Conservation (phyloP, 2,888 invertebrate species). For the Ormyrus nitidulus region DNA sequence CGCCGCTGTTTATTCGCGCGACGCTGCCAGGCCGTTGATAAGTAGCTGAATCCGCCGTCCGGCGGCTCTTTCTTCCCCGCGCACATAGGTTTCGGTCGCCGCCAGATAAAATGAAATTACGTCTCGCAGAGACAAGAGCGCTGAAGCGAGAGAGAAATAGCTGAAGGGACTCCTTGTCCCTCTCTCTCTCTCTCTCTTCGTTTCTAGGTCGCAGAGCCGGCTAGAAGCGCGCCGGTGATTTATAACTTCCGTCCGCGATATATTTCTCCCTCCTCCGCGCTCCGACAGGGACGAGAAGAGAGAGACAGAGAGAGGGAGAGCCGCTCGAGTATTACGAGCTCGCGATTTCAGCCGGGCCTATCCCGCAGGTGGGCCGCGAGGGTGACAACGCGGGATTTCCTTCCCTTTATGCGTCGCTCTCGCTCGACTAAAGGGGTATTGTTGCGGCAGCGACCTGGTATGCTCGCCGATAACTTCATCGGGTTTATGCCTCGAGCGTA, state of each 20-base stretch:
- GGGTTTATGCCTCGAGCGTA: neutral
- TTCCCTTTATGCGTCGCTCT: neutral
- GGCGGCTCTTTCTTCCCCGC: neutral
- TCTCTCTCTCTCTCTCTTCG: constrained; percentile 4
- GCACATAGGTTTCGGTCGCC: constrained; percentile 47
- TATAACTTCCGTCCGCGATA: constrained; percentile 65
- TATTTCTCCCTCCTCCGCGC: constrained; percentile 58
- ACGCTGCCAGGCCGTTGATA: constrained; percentile 9
- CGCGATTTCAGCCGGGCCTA: constrained; percentile 50
- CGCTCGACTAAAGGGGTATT: neutral
- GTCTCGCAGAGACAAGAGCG: constrained; percentile 47
- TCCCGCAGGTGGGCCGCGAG: too few relatives aligned
- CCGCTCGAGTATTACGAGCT: constrained; percentile 53
- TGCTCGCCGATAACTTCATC: constrained; percentile 31
- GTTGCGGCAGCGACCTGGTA: neutral
- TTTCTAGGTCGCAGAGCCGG: constrained; percentile 64
- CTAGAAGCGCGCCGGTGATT: constrained; percentile 61
- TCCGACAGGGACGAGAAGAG: neutral
- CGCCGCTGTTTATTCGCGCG: constrained; percentile 18
- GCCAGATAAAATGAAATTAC: constrained; percentile 67
- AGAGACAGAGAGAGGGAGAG: constrained; percentile 4
- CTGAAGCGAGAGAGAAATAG: constrained; percentile 40
- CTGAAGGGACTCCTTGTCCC: neutral
- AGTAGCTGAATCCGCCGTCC: constrained; percentile 7
- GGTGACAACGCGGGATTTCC: constrained; percentile 25